These are phyloP conservation scores for Ondatra zibethicus DNA, from an alignment of 2,113 vertebrate genomes.

Conservation along the genomic window DNA sequence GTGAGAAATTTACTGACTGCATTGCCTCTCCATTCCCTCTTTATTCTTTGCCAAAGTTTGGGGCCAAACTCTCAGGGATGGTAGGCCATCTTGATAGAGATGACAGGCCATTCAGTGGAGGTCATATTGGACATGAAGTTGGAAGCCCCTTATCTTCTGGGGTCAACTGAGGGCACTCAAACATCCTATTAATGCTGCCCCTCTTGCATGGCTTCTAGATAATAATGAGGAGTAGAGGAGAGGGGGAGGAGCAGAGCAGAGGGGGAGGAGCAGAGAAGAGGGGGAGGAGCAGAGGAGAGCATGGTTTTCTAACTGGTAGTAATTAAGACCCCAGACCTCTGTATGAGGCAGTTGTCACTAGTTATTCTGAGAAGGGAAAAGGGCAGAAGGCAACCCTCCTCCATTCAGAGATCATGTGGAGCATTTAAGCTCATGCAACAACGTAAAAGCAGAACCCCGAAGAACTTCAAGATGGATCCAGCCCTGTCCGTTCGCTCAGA, in stretches of 20 bases:
- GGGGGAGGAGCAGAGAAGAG: background rate
- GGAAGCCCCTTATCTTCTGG: background rate
- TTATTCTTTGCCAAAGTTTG: background rate
- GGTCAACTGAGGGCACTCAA: background rate
- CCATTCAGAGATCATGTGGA: background rate
- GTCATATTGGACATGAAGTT: background rate
- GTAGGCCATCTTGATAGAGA: background rate
- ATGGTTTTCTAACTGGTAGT: background rate
- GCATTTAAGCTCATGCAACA: background rate
- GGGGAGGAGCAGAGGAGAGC: background rate
- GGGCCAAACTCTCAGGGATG: background rate
- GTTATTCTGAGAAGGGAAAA: background rate
- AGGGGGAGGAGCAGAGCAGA: fast-evolving
- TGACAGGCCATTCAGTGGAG: background rate
- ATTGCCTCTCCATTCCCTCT: background rate
- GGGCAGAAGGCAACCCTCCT: background rate
- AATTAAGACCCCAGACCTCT: background rate
- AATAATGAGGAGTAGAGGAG: background rate
- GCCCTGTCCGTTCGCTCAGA: background rate
- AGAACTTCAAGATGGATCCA: background rate
- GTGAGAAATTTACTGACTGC: too few species aligned
- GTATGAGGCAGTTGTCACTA: background rate
- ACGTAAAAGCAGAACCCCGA: background rate
- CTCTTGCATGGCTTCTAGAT: background rate
- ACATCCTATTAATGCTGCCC: background rate